These are phyloP conservation scores for Tribolium castaneum DNA, from an alignment of 1,140 invertebrate genomes.

Conservation along the genomic window DNA sequence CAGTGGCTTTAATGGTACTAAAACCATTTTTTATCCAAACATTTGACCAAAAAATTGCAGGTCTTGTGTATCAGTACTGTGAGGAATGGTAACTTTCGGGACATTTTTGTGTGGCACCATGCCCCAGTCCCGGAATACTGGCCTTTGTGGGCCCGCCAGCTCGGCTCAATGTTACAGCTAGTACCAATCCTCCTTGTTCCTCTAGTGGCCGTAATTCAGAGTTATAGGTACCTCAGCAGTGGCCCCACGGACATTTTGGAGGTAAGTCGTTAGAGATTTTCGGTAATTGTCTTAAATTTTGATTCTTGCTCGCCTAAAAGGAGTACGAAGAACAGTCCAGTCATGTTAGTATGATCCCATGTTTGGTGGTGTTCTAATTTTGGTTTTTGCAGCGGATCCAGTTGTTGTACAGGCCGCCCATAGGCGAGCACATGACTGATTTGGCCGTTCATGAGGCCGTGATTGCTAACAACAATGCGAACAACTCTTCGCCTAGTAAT, in stretches of 20 bases:
- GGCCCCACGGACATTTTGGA: slow-evolving; percentile 89
- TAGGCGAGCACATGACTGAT: slow-evolving; percentile 66
- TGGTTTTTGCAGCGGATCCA: slow-evolving; percentile 76
- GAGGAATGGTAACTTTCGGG: slow-evolving; percentile 78
- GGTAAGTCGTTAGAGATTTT: slow-evolving; percentile 68
- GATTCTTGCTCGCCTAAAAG: slow-evolving; percentile 43
- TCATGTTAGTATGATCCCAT: slow-evolving; percentile 54
- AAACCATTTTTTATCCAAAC: neutral
- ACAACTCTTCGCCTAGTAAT: slow-evolving; percentile 48
- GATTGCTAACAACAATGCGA: slow-evolving; percentile 58
- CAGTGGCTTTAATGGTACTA: slow-evolving; percentile 79
- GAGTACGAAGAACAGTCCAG: slow-evolving; percentile 52
- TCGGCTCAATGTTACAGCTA: slow-evolving; percentile 82
- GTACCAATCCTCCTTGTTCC: slow-evolving; percentile 81
- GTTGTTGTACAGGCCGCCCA: slow-evolving; percentile 75
- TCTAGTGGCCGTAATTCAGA: slow-evolving; percentile 82
- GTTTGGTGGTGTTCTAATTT: slow-evolving; percentile 16
- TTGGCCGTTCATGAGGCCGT: slow-evolving; percentile 56
- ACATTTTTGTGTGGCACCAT: slow-evolving; percentile 78
- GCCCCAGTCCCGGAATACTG: slow-evolving; percentile 71
- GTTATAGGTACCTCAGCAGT: slow-evolving; percentile 82
- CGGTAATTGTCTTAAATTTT: neutral
- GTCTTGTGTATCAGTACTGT: slow-evolving; percentile 82
- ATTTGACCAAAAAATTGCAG: slow-evolving; percentile 64
- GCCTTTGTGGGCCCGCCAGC: slow-evolving; percentile 80